Evolutionary conservation across 2,888 invertebrate genomes (phyloP), one percentile per base, ranked within the genome.

Genomic region (Eudasyphora cyanicolor): DNA sequence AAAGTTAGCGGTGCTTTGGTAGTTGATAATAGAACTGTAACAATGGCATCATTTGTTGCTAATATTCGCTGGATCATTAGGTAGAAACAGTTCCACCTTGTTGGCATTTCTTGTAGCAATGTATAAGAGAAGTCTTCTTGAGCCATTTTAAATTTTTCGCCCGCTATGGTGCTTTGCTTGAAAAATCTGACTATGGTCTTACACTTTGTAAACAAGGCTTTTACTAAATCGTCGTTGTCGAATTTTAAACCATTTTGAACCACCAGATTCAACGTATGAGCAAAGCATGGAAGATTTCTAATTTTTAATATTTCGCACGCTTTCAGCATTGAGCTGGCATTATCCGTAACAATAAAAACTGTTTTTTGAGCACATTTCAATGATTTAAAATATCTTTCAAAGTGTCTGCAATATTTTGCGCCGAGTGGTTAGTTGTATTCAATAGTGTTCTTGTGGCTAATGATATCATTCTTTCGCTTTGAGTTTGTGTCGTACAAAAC

Each of bases 271-370:
- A 85, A 3, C 0, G 70, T 85, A 29, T 79, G 82, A 4, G 82
- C 83, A 82, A 86, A 82, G 60, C 84, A 86, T 70, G 76, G 74
- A 14, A 80, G 57, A 76, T 85, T 84, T 6, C 38, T 35, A 21
- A 78, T 86, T 19, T 85, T n/a, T 14, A 85, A 78, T 29, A 85
- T 17, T 17, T 80, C 85, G 80, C 82, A 82, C 62, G 84, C 82
- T 76, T 85, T 84, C 1, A 82, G 27, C 82, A 82, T 85, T 2
- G 77, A 78, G 51, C 76, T 82, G 29, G 64, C 78, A 60, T 85
- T 85, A n/a, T 85, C 83, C 1, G 79, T 82, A 1, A 82, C 82
- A 77, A 85, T 82, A n/a, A n/a, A n/a, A n/a, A n/a, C n/a, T n/a
- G n/a, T n/a, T n/a, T n/a, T n/a, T n/a, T n/a, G n/a, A n/a, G n/a